phyloP scores from a whole-genome alignment of 2,888 invertebrate genomes.

The Protodeltote pygarga region DNA sequence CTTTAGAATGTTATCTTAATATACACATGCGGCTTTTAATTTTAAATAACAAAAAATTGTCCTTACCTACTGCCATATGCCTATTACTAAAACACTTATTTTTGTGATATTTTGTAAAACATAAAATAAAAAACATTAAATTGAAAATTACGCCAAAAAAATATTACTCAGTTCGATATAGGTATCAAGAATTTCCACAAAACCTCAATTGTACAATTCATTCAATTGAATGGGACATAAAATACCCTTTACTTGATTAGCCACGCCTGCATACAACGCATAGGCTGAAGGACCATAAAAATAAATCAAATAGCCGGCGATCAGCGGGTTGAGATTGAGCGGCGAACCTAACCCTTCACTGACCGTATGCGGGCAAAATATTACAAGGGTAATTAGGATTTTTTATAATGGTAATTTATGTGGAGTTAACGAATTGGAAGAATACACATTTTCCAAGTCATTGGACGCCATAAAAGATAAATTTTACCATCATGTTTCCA shows the following conservation, averaged over 20 bases:
- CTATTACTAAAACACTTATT: no score
- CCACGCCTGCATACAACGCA: slow-evolving; percentile 75
- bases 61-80: no score
- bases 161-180: no score
- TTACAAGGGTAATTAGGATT: slow-evolving; percentile 54
- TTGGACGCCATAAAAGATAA: no score
- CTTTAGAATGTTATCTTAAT: no score
- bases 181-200: no score
- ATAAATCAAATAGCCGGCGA: slow-evolving; percentile 70
- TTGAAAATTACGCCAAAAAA: no score
- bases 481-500: no score
- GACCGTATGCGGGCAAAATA: slow-evolving; percentile 68
- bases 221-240: slow-evolving; percentile 32
- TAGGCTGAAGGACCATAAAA: slow-evolving; percentile 68
- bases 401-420: slow-evolving; percentile 22
- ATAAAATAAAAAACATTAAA: no score
- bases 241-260: slow-evolving; percentile 61
- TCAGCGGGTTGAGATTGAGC: slow-evolving; percentile 66
- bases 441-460: no score
- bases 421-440: not conserved
- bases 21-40: no score
- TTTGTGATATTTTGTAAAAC: not conserved
- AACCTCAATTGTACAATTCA: slow-evolving; percentile 24
- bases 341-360: slow-evolving; percentile 53
- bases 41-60: no score